A percentile compares a stretch with the other conserved stretches of the same genome.
These are phyloP conservation scores for Hybognathus amarus DNA, from an alignment of 2,797 vertebrate species.

Conservation along the genomic window DNA sequence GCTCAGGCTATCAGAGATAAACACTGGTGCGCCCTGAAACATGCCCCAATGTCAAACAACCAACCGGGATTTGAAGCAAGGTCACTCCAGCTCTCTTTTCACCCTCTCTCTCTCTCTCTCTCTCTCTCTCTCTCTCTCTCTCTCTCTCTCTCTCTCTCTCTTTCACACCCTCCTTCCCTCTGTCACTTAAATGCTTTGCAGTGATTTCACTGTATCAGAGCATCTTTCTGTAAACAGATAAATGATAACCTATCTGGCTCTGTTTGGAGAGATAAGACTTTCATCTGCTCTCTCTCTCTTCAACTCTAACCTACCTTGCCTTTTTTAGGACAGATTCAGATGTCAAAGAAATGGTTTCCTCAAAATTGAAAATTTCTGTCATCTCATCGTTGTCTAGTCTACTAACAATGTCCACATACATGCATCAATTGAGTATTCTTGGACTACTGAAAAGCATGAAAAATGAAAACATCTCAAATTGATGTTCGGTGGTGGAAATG, in stretches of 20 bases:
- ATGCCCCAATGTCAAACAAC: constrained; percentile 39
- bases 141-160: neutral
- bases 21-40: neutral
- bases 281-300: constrained; percentile 55
- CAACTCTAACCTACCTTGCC: constrained; percentile 21
- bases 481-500: neutral
- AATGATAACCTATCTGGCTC: constrained; percentile 58
- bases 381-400: neutral
- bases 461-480: neutral
- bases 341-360: neutral
- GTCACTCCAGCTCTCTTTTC: constrained; percentile 35
- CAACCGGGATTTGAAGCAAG: constrained; percentile 18
- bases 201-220: constrained; percentile 51
- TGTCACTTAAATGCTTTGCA: constrained; percentile 50
- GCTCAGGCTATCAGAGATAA: constrained; percentile 21
- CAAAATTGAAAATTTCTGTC: neutral
- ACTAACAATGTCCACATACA: neutral
- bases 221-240: constrained; percentile 54
- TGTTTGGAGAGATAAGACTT: constrained; percentile 74
- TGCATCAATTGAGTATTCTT: neutral
- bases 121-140: no score
- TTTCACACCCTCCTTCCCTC: constrained; percentile 28
- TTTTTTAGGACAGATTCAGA: constrained; percentile 4
- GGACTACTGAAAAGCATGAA: neutral
- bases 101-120: constrained; percentile 5